Evolutionary conservation across 2,113 vertebrate genomes (phyloP), one percentile per base, ranked within the genome.

Genomic region (Pan paniscus): DNA sequence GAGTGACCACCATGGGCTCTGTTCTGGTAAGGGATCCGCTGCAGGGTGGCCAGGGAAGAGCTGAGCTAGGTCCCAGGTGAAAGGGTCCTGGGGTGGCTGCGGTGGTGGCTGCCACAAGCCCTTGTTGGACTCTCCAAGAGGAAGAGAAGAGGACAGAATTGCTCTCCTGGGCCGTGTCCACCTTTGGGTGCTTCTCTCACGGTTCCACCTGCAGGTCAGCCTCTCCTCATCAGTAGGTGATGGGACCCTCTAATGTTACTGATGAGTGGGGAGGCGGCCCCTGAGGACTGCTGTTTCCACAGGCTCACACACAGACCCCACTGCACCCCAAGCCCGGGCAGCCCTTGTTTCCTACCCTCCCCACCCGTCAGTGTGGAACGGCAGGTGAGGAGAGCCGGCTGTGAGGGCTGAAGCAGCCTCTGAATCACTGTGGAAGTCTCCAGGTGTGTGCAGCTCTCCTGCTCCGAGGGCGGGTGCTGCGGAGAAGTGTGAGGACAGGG

Each of bases 1-100:
- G n/a, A 10, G 9, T 12, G 70, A 9, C n/a, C 70, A 40, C 70
- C 9, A 0, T 4, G 70, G 38, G 22, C 22, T 43, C 40, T 0
- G 0, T 72, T 40, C 40, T 72, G 25, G 13, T 30, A 23, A 46
- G 13, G 40, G 25, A 11, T 27, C 12, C 3, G 7, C 73, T 27
- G 12, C 73, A 46, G 73, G 23, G 20, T 2, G 38, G 22, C 40
- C 23, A 6, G 38, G 72, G 73, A 76, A 43, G 13, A 30, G 25
- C 73, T 46, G 40, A 76, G 73, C 68, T 38, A 38, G 35, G n/a
- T 27, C 73, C 11, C 73, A 8, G 73, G 40, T 30, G 40, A 30
- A 27, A 8, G 40, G 40, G 13, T 25, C 40, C 23, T 76, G 40
- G 25, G 11, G 13, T 27, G 73, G 40, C 23, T 20, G 22, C 6